Percentiles rank a stretch among this genome's conserved stretches.
phyloP scores from a whole-genome alignment of 2,888 invertebrate genomes.

The Lampropteryx suffumata region DNA sequence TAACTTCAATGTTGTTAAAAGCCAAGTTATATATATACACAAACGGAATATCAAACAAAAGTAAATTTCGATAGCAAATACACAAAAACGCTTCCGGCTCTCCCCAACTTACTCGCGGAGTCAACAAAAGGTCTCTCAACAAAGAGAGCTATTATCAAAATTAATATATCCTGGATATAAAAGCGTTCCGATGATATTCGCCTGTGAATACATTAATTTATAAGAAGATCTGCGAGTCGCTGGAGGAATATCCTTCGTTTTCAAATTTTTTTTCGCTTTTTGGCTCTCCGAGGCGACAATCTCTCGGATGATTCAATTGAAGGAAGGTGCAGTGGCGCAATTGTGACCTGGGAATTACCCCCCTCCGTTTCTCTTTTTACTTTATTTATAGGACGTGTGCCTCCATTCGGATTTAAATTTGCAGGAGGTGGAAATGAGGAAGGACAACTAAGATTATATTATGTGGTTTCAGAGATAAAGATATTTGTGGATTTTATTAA shows the following conservation, averaged over 20 bases:
- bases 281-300: slow-evolving; percentile 45
- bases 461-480: background rate
- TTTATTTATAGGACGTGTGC: slow-evolving; percentile 28
- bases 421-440: slow-evolving; percentile 11
- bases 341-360: slow-evolving; percentile 39
- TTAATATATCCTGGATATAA: slow-evolving; percentile 36
- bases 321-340: slow-evolving; percentile 38
- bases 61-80: slow-evolving; percentile 26
- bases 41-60: slow-evolving; percentile 31
- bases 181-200: slow-evolving; percentile 38
- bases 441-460: background rate
- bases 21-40: slow-evolving; percentile 17
- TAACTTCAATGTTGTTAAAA: slow-evolving; percentile 14
- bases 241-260: slow-evolving; percentile 26
- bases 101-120: slow-evolving; percentile 31
- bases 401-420: slow-evolving; percentile 26
- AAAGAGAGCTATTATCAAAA: slow-evolving; percentile 40
- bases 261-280: slow-evolving; percentile 28
- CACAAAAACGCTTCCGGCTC: slow-evolving; percentile 29
- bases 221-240: slow-evolving; percentile 30
- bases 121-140: slow-evolving; percentile 35
- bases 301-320: slow-evolving; percentile 57
- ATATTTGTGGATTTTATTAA: background rate
- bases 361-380: slow-evolving; percentile 18
- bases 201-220: slow-evolving; percentile 39